Evolutionary conservation across 2,113 vertebrate genomes (phyloP).

Genomic region (Nematolebias whitei): DNA sequence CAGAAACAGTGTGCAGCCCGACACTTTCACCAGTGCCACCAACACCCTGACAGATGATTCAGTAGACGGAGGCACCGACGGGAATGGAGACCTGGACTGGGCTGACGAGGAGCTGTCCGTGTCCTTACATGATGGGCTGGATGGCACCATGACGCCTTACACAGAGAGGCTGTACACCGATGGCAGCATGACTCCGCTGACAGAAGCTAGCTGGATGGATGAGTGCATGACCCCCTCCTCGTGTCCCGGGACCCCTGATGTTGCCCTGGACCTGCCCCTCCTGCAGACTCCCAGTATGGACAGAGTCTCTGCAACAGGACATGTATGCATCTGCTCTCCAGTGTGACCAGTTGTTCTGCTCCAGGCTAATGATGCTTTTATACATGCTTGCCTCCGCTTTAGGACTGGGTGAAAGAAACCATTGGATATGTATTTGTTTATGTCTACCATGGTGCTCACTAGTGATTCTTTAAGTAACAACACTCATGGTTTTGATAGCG

Average conservation of each 20-base stretch:
- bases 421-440: not conserved
- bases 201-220: constrained; percentile 81
- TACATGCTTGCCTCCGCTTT: not conserved
- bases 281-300: constrained; percentile 78
- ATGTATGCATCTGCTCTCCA: constrained; percentile 81
- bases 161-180: constrained; percentile 76
- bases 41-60: constrained; percentile 64
- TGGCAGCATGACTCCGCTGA: constrained; percentile 76
- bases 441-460: not conserved
- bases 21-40: constrained; percentile 68
- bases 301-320: constrained; percentile 92
- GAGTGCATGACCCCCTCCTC: constrained; percentile 72
- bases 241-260: constrained; percentile 66
- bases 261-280: constrained; percentile 74
- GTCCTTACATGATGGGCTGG: constrained; percentile 65
- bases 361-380: not conserved
- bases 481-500: not conserved
- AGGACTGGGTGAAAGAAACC: not conserved
- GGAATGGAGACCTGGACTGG: constrained; percentile 78
- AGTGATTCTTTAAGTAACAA: not conserved
- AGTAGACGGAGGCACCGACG: constrained; percentile 71
- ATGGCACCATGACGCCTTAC: constrained; percentile 75
- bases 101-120: constrained; percentile 78
- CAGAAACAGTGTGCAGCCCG: constrained; percentile 77
- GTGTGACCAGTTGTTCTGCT: constrained; percentile 31